A percentile compares a stretch with the other conserved stretches of the same genome.
Conservation (phyloP, 2,888 invertebrate genomes). For the Dermolepida albohirtum region DNA sequence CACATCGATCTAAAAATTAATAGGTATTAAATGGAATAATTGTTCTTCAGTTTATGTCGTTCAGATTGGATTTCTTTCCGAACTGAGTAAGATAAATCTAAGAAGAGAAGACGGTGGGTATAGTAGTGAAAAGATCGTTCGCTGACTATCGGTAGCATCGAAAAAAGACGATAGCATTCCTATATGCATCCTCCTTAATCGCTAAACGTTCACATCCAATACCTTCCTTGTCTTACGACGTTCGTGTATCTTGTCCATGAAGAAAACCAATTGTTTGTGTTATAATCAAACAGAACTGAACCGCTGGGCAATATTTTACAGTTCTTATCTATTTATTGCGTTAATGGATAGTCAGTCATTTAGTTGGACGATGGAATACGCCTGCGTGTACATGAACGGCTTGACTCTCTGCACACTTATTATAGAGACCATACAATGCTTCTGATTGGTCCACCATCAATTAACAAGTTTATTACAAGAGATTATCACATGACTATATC, state of each 20-base stretch:
- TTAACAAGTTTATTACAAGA: constrained; percentile 64
- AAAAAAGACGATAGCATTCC: too few relatives aligned
- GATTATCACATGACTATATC: constrained; percentile 64
- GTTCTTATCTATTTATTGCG: constrained; percentile 62
- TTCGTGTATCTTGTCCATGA: constrained; percentile 8
- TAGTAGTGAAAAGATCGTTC: too few relatives aligned
- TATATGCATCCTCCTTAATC: too few relatives aligned
- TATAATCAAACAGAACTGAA: constrained; percentile 40
- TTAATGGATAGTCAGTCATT: constrained; percentile 52
- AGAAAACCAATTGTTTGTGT: constrained; percentile 42
- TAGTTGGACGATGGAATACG: constrained; percentile 26
- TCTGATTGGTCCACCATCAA: constrained; percentile 62
- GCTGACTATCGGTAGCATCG: too few relatives aligned
- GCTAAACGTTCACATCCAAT: neutral
- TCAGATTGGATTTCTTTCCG: too few relatives aligned
- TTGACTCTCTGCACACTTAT: constrained; percentile 53
- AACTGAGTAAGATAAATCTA: too few relatives aligned
- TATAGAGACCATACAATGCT: constrained; percentile 59
- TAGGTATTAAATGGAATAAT: too few relatives aligned
- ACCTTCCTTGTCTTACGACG: constrained; percentile 22
- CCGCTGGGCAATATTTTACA: constrained; percentile 60
- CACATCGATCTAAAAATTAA: too few relatives aligned
- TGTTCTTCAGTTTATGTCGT: too few relatives aligned
- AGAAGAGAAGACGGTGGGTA: too few relatives aligned
- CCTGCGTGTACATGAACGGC: constrained; percentile 17